phyloP scores from a whole-genome alignment of 1,140 invertebrate species.

The Nylanderia fulva region DNA sequence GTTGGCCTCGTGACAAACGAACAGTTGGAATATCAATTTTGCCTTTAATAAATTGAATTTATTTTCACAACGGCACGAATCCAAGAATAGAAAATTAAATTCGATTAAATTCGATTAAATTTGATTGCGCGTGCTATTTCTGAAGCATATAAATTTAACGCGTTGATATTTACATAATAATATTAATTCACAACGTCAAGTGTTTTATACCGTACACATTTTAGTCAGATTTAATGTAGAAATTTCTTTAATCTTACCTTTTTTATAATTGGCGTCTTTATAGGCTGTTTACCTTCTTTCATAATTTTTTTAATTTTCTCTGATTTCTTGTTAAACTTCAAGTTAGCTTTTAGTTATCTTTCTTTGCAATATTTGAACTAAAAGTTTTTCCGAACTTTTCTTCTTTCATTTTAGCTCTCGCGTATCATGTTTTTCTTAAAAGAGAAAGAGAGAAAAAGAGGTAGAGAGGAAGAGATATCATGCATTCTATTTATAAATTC shows the following conservation, averaged over 20 bases:
- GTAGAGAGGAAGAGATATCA: not conserved
- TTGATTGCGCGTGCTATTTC: not conserved
- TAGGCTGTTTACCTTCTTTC: not conserved
- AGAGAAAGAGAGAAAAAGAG: too few species aligned
- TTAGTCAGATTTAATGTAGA: not conserved
- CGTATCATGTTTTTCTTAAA: not conserved
- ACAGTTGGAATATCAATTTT: not conserved
- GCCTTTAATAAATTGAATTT: slow-evolving; percentile 17
- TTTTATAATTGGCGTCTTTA: not conserved
- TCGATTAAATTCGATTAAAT: not conserved
- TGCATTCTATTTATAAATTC: not conserved
- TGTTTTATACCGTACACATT: not conserved
- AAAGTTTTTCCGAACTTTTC: not conserved
- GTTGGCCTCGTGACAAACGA: slow-evolving; percentile 20
- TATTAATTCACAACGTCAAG: not conserved
- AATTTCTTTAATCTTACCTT: not conserved
- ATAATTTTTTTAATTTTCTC: not conserved
- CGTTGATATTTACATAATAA: not conserved
- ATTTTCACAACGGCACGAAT: not conserved
- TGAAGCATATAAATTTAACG: not conserved
- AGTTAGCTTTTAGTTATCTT: not conserved
- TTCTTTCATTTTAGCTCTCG: slow-evolving; percentile 4
- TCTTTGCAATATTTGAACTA: not conserved
- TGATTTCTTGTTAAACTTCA: not conserved
- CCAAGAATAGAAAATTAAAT: not conserved